Base-by-base conservation (phyloP, 2,888 invertebrate species). In the Drosophila merina region DNA sequence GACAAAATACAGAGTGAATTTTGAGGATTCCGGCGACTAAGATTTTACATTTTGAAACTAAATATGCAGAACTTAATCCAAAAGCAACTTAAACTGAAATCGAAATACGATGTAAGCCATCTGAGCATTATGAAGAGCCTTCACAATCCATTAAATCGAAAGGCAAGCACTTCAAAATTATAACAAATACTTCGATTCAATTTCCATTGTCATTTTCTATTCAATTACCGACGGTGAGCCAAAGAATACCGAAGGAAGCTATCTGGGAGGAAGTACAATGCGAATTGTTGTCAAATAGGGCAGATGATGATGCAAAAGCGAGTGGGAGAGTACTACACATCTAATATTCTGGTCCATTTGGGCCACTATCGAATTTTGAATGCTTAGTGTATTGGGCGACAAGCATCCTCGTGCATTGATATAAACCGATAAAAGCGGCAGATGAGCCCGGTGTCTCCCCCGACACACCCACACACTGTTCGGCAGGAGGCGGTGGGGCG, bases 311-410 rank as follows among this genome's bases (percentile, higher is more conserved):
- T 25, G 70, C 78, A 68, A 75, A 79, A 30, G 62, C 62, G 63
- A 55, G 44, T 70, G 66, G 44, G 20, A 20, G 59, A 40, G 60
- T 33, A n/a, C 58, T 49, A 63, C 66, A 54, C 79, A 81, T 78
- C 71, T 77, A 76, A 82, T 82, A 74, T 69, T 71, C 79, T 68
- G 49, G 54, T 67, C 71, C 68, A 71, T 80, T 80, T 75, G 63
- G 69, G 59, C 75, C 73, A 86, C 84, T 86, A 77, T 84, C 81
- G 73, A 74, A 75, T 77, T 69, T 79, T 76, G 71, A 76, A 79
- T 74, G 85, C 64, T 64, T 38, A 66, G 49, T 77, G 63, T 38
- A 63, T 58, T 52, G 69, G 51, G 66, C 58, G 72, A 45, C 66
- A 69, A 85, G 86, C 40, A 75, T 80, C 56, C 76, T 80, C 59